Percentiles rank a stretch among this genome's conserved stretches.
Evolutionary conservation across 1,140 invertebrate genomes (phyloP).

Genomic region (Orussus abietinus): DNA sequence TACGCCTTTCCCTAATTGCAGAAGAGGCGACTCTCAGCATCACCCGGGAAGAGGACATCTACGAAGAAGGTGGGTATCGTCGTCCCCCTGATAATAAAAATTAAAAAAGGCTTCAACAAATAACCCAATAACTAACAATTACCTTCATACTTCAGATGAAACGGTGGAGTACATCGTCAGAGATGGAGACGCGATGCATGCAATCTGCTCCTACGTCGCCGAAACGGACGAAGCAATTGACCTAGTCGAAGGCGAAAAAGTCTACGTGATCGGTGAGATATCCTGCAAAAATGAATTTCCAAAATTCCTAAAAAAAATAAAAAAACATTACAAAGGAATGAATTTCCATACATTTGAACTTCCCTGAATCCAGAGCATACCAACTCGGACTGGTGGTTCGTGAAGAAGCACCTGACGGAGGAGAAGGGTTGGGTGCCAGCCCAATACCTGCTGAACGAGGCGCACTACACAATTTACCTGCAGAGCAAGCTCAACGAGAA

Average conservation of each 20-base stretch:
- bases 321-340: neutral
- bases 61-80: slow-evolving; percentile 47
- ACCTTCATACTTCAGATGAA: slow-evolving; percentile 25
- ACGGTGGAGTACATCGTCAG: slow-evolving; percentile 54
- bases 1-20: too few relatives aligned
- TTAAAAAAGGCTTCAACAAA: slow-evolving; percentile 7
- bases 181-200: slow-evolving; percentile 74
- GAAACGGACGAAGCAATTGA: slow-evolving; percentile 84
- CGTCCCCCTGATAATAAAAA: too few relatives aligned
- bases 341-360: slow-evolving; percentile 7
- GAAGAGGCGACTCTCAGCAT: slow-evolving; percentile 60
- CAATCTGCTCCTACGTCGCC: slow-evolving; percentile 81
- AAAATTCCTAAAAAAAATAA: slow-evolving; percentile 4
- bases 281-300: slow-evolving; percentile 6
- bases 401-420: slow-evolving; percentile 82
- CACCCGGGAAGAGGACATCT: slow-evolving; percentile 54
- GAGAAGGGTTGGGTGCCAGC: slow-evolving; percentile 92
- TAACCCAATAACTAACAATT: slow-evolving; percentile 4
- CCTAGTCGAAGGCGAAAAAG: slow-evolving; percentile 83
- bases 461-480: slow-evolving; percentile 75
- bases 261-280: slow-evolving; percentile 73
- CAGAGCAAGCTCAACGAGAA: slow-evolving; percentile 86
- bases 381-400: slow-evolving; percentile 87
- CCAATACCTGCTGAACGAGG: slow-evolving; percentile 78
- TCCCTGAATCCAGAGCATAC: slow-evolving; percentile 59